phyloP scores from a whole-genome alignment of 2,888 invertebrate genomes.

The Microctonus hyperodae region DNA sequence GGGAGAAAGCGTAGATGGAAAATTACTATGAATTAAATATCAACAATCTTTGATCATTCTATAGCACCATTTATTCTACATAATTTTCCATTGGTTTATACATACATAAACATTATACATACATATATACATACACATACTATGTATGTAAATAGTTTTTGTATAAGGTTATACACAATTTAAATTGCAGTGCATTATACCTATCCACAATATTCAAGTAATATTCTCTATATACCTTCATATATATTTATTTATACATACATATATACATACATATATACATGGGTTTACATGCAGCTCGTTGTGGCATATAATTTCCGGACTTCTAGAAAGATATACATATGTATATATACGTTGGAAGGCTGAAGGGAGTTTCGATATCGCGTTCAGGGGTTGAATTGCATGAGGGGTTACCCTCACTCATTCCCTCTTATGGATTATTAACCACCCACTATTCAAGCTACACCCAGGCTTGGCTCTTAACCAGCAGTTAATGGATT shows the following conservation, averaged over 20 bases:
- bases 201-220: not conserved
- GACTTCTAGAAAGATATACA: not conserved
- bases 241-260: too few species aligned
- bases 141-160: not conserved
- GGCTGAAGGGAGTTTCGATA: conserved; percentile 8
- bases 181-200: not conserved
- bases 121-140: not conserved
- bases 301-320: conserved; percentile 27
- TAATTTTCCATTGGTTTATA: too few species aligned
- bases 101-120: not conserved
- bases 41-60: conserved; percentile 3
- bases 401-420: conserved; percentile 15
- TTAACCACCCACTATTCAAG: conserved; percentile 32
- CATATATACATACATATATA: too few species aligned
- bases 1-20: not conserved
- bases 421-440: conserved; percentile 31
- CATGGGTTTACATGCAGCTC: not conserved
- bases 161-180: not conserved
- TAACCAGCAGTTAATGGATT: conserved; percentile 35
- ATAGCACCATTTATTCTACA: not conserved
- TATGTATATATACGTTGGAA: not conserved
- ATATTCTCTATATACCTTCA: too few species aligned
- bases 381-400: conserved; percentile 10
- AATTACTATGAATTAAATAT: not conserved
- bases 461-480: conserved; percentile 28